These are phyloP conservation scores for Coelinius sp. DNA, from an alignment of 2,888 invertebrate genomes.

Conservation along the genomic window DNA sequence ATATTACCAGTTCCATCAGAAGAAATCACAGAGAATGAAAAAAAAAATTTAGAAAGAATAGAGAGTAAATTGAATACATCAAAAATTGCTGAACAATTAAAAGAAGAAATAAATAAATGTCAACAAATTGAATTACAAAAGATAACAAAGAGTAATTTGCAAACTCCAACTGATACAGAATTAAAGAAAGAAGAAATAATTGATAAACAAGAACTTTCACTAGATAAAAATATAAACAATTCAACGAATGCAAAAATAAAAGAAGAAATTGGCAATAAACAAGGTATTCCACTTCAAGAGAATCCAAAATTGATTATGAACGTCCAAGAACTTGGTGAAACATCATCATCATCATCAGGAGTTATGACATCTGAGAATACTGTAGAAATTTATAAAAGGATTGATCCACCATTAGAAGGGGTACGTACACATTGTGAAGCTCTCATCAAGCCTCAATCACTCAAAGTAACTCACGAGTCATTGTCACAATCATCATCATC, in stretches of 20 bases:
- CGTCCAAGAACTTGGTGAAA: background rate
- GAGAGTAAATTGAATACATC: background rate
- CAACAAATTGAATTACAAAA: background rate
- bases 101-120: background rate
- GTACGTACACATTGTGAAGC: conserved; percentile 26
- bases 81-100: background rate
- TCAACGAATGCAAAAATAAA: background rate
- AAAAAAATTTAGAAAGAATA: background rate
- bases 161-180: background rate
- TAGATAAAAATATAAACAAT: no score
- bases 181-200: background rate
- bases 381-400: background rate
- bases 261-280: background rate
- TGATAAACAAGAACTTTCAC: background rate
- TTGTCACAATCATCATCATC: conserved; percentile 27
- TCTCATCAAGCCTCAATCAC: background rate
- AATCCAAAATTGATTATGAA: background rate
- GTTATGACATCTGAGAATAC: background rate
- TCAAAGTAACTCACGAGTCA: conserved; percentile 1
- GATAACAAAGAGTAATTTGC: background rate
- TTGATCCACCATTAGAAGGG: background rate
- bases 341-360: no score
- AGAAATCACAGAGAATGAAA: background rate
- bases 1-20: background rate
- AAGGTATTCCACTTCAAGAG: background rate